These are phyloP conservation scores for Nephrotoma appendiculata DNA, from an alignment of 2,888 invertebrate species.

Conservation along the genomic window DNA sequence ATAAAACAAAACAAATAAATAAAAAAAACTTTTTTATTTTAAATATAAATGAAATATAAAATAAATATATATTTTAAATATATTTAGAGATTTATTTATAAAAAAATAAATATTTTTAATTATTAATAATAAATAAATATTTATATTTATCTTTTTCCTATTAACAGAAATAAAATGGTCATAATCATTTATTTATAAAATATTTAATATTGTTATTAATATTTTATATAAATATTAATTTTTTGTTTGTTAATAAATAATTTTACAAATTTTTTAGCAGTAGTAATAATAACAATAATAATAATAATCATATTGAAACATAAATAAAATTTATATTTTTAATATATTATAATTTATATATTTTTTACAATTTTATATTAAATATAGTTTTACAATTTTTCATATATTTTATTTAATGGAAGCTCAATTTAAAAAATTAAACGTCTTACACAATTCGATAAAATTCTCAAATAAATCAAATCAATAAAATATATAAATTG, in stretches of 20 bases:
- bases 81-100: not conserved
- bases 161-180: not conserved
- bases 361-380: not conserved
- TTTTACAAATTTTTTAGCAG: not conserved
- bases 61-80: not conserved
- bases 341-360: not conserved
- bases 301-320: not conserved
- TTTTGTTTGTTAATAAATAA: not conserved
- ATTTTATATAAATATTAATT: not conserved
- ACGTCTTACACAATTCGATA: not conserved
- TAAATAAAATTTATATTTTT: not conserved
- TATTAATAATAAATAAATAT: not conserved
- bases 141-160: not conserved
- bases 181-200: not conserved
- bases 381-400: not conserved
- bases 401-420: not conserved
- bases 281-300: not conserved
- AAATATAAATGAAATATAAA: not conserved
- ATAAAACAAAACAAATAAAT: not conserved
- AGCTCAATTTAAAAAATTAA: not conserved
- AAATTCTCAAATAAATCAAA: not conserved
- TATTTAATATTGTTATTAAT: not conserved
- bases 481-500: not conserved
- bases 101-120: not conserved
- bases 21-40: not conserved